A percentile compares a stretch with the other conserved stretches of the same genome.
Conservation (phyloP, 2,888 invertebrate species). For the Antheraea assamensis region DNA sequence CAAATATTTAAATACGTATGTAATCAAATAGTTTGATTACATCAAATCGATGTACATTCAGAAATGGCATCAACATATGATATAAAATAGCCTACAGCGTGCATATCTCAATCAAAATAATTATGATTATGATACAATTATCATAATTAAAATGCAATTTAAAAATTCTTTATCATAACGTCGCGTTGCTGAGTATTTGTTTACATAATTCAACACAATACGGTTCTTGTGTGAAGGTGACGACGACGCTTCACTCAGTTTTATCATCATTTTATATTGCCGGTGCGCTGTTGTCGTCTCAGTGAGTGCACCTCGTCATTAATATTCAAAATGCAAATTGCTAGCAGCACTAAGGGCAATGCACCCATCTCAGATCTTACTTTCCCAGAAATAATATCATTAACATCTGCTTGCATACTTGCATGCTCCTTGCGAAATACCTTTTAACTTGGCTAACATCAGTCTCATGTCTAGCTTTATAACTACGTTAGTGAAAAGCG, state of each 20-base stretch:
- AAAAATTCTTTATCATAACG: not conserved
- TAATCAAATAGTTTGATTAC: not conserved
- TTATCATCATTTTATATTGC: slow-evolving; percentile 58
- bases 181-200: not conserved
- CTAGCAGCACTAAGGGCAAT: slow-evolving; percentile 66
- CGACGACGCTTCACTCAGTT: slow-evolving; percentile 51
- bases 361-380: slow-evolving; percentile 74
- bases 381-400: slow-evolving; percentile 80
- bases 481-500: not conserved
- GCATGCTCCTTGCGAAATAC: slow-evolving; percentile 58
- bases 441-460: slow-evolving; percentile 56
- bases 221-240: slow-evolving; percentile 40
- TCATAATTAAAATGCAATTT: not conserved
- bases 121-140: not conserved
- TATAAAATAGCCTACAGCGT: not conserved
- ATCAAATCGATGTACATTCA: not conserved
- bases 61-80: not conserved
- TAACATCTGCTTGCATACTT: slow-evolving; percentile 76
- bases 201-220: not conserved
- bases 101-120: not conserved
- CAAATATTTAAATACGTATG: not conserved
- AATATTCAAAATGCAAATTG: slow-evolving; percentile 80
- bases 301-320: slow-evolving; percentile 64
- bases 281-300: slow-evolving; percentile 52
- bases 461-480: slow-evolving; percentile 32